Evolutionary conservation across 2,888 invertebrate species (phyloP).

Genomic region (Drosophila atripex): DNA sequence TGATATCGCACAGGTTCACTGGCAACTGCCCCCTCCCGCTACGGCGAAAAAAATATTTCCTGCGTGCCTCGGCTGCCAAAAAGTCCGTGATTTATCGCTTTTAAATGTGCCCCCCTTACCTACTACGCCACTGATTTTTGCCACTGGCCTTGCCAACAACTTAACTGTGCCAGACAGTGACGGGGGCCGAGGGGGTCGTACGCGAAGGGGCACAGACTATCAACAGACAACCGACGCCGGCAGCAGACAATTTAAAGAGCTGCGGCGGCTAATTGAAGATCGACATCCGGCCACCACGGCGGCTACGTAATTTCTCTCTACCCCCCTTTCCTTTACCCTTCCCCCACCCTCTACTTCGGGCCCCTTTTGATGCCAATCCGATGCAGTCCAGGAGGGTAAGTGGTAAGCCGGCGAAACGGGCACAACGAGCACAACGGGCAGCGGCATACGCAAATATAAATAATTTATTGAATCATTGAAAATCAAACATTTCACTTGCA

Average conservation of each 20-base stretch:
- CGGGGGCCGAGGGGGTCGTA: background rate
- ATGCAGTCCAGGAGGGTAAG: background rate
- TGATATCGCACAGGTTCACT: slow-evolving; percentile 60
- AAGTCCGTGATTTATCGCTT: slow-evolving; percentile 71
- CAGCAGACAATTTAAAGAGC: slow-evolving; percentile 52
- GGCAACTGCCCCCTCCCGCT: slow-evolving; percentile 14
- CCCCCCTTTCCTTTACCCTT: background rate
- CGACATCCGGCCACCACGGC: slow-evolving; percentile 40
- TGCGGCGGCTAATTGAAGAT: slow-evolving; percentile 71
- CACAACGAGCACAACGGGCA: background rate
- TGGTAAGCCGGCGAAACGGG: background rate
- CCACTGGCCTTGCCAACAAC: slow-evolving; percentile 36
- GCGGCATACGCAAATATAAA: slow-evolving; percentile 70
- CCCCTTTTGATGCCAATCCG: background rate
- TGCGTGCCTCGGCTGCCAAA: slow-evolving; percentile 65
- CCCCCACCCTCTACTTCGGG: background rate
- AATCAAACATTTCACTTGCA: slow-evolving; percentile 81
- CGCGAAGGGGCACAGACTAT: slow-evolving; percentile 3
- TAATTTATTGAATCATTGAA: slow-evolving; percentile 81
- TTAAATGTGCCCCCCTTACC: slow-evolving; percentile 65
- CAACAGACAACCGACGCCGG: slow-evolving; percentile 16
- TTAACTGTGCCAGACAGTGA: slow-evolving; percentile 42
- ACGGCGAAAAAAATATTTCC: slow-evolving; percentile 1
- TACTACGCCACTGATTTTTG: slow-evolving; percentile 7
- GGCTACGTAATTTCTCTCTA: background rate